These are phyloP conservation scores for Pantherophis alleghaniensis DNA, from an alignment of 2,797 vertebrate genomes.

Conservation along the genomic window DNA sequence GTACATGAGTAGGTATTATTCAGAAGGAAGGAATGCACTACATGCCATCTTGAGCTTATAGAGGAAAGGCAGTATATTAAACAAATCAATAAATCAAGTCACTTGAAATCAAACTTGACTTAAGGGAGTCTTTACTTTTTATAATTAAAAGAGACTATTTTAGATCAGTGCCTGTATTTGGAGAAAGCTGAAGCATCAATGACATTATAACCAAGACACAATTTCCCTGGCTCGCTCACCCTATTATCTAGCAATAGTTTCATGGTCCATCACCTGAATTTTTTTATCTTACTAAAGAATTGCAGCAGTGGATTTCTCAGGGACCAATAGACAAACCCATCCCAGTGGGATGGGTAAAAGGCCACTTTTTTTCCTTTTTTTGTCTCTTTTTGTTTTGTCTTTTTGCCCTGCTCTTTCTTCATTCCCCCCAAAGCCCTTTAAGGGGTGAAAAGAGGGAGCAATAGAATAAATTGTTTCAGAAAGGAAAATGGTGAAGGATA, in stretches of 20 bases:
- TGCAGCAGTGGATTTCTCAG: neutral
- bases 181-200: neutral
- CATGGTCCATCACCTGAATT: slow-evolving; percentile 4
- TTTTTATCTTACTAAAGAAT: neutral
- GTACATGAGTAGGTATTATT: neutral
- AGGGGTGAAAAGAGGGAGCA: neutral
- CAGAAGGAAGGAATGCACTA: neutral
- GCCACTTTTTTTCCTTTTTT: neutral
- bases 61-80: neutral
- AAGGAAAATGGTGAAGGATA: neutral
- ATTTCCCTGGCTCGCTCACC: neutral
- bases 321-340: too few relatives aligned
- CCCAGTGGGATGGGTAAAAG: too few relatives aligned
- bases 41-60: neutral
- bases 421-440: neutral
- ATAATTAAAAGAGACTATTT: neutral
- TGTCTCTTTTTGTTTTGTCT: neutral
- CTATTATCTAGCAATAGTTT: slow-evolving; percentile 4
- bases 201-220: neutral
- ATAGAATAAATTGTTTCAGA: neutral
- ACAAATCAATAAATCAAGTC: neutral
- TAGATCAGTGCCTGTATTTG: neutral
- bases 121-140: neutral
- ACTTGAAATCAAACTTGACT: neutral
- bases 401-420: neutral